Conservation (phyloP, 2,113 vertebrate species). For the Amazona guildingii region DNA sequence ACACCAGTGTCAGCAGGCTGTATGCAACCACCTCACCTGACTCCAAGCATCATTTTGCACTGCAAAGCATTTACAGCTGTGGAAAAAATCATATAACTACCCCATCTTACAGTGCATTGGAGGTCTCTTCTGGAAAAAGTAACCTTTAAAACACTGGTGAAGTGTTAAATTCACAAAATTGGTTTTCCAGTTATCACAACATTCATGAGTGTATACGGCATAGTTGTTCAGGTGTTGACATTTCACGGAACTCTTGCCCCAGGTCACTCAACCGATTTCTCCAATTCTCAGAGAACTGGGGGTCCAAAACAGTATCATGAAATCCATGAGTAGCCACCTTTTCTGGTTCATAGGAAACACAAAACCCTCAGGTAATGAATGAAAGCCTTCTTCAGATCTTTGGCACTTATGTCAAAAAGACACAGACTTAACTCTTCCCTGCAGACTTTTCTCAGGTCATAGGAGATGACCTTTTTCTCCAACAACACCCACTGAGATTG, state of each 20-base stretch:
- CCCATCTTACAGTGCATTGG: neutral
- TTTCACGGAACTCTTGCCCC: neutral
- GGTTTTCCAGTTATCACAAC: neutral
- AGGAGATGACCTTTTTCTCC: conserved; percentile 13
- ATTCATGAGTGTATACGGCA: neutral
- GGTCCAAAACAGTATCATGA: neutral
- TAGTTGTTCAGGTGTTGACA: neutral
- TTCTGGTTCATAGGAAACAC: neutral
- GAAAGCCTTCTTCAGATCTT: neutral
- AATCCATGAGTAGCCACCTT: neutral
- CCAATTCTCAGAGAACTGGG: neutral
- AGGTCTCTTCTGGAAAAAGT: neutral
- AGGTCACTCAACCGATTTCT: neutral
- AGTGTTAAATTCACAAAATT: neutral
- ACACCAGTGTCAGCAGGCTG: neutral
- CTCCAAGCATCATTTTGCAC: neutral
- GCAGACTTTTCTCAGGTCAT: conserved; percentile 1
- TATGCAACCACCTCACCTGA: neutral
- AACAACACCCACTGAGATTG: neutral
- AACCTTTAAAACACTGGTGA: neutral
- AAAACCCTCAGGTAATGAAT: neutral
- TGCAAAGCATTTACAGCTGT: neutral
- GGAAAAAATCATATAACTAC: neutral
- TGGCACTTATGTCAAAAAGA: conserved; percentile 7
- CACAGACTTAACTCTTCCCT: neutral